phyloP scores from a whole-genome alignment of 2,797 vertebrate species.

The Schizopygopsis malacanthus region DNA sequence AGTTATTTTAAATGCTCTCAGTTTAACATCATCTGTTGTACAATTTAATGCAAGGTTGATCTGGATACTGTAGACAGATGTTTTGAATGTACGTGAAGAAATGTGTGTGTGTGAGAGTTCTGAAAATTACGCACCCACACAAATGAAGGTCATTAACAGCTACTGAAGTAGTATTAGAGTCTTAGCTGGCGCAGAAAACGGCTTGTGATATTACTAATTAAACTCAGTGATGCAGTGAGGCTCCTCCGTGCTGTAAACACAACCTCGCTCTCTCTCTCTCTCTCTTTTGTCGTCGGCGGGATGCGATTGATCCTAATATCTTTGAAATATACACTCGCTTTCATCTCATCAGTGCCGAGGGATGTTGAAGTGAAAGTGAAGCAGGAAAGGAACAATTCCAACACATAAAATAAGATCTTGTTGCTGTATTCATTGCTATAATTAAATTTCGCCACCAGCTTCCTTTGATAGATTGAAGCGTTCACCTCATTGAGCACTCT shows the following conservation, averaged over 20 bases:
- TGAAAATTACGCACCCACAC: conserved; percentile 47
- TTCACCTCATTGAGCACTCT: conserved; percentile 63
- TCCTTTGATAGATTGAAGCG: conserved; percentile 73
- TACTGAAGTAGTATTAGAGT: conserved; percentile 54
- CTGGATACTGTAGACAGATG: conserved; percentile 47
- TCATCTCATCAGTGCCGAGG: conserved; percentile 47
- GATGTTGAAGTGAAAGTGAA: conserved; percentile 7
- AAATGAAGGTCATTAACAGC: conserved; percentile 63
- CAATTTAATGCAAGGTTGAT: conserved; percentile 57
- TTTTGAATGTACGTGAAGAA: conserved; percentile 27
- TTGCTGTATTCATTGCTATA: conserved; percentile 69
- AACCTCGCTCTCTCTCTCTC: not conserved
- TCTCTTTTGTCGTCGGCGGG: not conserved
- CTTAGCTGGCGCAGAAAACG: conserved; percentile 57
- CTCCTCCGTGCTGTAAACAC: conserved; percentile 57
- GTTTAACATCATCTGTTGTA: conserved; percentile 46
- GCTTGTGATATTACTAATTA: conserved; percentile 62
- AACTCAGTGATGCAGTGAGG: conserved; percentile 55
- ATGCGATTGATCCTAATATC: conserved; percentile 51
- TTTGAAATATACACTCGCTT: conserved; percentile 49
- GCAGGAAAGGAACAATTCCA: conserved; percentile 51
- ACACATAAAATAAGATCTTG: conserved; percentile 62
- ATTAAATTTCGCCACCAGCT: conserved; percentile 68
- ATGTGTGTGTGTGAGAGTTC: conserved; percentile 4
- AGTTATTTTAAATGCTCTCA: conserved; percentile 49